Evolutionary conservation across 2,113 vertebrate species (phyloP).

Genomic region (Ammodytes dubius): DNA sequence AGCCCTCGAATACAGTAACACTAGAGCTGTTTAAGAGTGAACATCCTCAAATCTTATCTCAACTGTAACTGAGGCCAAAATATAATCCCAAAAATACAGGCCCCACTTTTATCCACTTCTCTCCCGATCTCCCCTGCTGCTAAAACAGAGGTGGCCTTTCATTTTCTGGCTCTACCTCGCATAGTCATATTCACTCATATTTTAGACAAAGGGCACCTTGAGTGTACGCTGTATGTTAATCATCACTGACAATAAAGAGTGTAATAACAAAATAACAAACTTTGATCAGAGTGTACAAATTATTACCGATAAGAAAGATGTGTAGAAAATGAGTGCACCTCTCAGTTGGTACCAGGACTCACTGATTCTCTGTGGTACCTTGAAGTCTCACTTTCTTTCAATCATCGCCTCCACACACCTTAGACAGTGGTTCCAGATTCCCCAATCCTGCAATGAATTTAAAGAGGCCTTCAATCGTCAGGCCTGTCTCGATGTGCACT

Average conservation of each 20-base stretch:
- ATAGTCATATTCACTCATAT: conserved; percentile 19
- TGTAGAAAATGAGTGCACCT: conserved; percentile 36
- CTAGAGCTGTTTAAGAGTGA: conserved; percentile 19
- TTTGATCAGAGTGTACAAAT: conserved; percentile 13
- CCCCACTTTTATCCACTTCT: conserved; percentile 32
- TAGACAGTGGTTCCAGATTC: conserved; percentile 31
- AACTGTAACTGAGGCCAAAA: conserved; percentile 46
- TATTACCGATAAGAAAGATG: conserved; percentile 36
- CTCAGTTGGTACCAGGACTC: conserved; percentile 23
- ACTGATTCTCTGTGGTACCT: conserved; percentile 34
- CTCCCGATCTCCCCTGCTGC: conserved; percentile 23
- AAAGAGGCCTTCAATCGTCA: conserved; percentile 69
- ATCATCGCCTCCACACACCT: conserved; percentile 57
- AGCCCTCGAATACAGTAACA: neutral
- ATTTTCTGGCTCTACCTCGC: conserved; percentile 12
- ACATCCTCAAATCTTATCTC: conserved; percentile 49
- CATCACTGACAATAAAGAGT: conserved; percentile 27
- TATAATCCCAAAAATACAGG: conserved; percentile 56
- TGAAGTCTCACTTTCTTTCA: conserved; percentile 60
- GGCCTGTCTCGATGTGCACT: conserved; percentile 69
- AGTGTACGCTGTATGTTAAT: conserved; percentile 35
- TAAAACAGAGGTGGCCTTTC: conserved; percentile 27
- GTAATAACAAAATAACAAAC: conserved; percentile 34
- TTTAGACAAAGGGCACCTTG: conserved; percentile 41
- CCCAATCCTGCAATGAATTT: conserved; percentile 70